Percentiles rank a stretch among this genome's conserved stretches.
These are phyloP conservation scores for Sebastes itinus DNA, from an alignment of 2,797 vertebrate genomes.

Conservation along the genomic window DNA sequence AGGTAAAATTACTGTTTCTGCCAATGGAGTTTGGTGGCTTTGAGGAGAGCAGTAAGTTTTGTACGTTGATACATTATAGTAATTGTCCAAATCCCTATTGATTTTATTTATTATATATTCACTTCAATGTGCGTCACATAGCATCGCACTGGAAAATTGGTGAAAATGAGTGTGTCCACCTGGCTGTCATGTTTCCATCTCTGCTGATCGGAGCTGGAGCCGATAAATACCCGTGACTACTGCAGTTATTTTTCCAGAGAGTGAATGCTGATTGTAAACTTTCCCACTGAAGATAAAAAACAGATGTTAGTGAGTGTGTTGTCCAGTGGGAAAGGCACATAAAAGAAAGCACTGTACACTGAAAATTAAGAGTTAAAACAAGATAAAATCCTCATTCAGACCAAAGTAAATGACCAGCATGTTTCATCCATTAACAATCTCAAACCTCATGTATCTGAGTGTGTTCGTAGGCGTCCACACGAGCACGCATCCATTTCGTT, in stretches of 20 bases:
- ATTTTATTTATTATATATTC: too few relatives aligned
- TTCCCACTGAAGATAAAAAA: too few relatives aligned
- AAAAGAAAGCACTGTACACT: background rate
- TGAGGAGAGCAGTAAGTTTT: too few relatives aligned
- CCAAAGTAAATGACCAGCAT: background rate
- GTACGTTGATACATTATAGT: too few relatives aligned
- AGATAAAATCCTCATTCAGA: background rate
- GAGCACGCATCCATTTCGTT: background rate
- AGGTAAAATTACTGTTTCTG: background rate
- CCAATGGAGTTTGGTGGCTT: background rate
- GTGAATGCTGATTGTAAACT: background rate
- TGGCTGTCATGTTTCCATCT: too few relatives aligned
- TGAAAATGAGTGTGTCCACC: background rate
- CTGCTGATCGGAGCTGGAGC: too few relatives aligned
- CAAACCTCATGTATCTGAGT: background rate
- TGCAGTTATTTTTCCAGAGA: background rate
- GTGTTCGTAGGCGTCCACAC: background rate
- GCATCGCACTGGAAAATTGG: background rate
- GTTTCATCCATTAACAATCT: slow-evolving; percentile 7
- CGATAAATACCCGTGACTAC: background rate
- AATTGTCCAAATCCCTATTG: too few relatives aligned
- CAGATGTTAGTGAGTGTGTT: too few relatives aligned
- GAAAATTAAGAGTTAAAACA: background rate
- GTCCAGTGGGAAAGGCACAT: too few relatives aligned
- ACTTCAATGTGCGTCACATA: too few relatives aligned